These are phyloP conservation scores for Globia sparganii DNA, from an alignment of 2,888 invertebrate genomes.

Conservation along the genomic window DNA sequence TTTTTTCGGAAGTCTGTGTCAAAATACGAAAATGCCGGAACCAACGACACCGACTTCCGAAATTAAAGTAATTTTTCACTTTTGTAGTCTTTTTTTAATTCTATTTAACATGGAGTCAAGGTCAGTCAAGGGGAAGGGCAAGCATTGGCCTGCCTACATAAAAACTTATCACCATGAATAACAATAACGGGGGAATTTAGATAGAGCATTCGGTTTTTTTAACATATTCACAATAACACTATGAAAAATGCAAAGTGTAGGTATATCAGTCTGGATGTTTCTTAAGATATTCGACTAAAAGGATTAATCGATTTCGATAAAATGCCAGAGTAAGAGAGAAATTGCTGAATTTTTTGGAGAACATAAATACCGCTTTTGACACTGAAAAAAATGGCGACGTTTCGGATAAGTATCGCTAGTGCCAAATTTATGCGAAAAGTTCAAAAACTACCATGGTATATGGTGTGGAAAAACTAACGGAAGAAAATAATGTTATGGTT, in stretches of 20 bases:
- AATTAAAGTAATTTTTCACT: too few relatives aligned
- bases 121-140: constrained; percentile 70
- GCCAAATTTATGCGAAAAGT: constrained; percentile 26
- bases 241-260: not conserved
- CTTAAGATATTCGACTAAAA: not conserved
- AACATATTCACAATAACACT: constrained; percentile 40
- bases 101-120: constrained; percentile 65
- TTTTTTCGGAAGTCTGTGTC: too few relatives aligned
- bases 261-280: not conserved
- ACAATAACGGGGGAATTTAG: constrained; percentile 57
- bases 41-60: too few relatives aligned
- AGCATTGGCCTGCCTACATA: constrained; percentile 64
- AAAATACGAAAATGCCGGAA: too few relatives aligned
- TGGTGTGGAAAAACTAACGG: constrained; percentile 60
- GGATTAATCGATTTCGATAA: not conserved
- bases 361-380: not conserved
- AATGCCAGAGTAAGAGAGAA: not conserved
- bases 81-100: too few relatives aligned
- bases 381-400: not conserved
- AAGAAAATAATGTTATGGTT: constrained; percentile 52
- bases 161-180: constrained; percentile 69
- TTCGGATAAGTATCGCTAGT: constrained; percentile 6
- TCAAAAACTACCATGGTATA: constrained; percentile 48
- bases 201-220: constrained; percentile 55
- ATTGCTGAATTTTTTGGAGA: too few relatives aligned